These are phyloP conservation scores for Pantherophis guttatus DNA, from an alignment of 2,113 vertebrate genomes.

Conservation along the genomic window DNA sequence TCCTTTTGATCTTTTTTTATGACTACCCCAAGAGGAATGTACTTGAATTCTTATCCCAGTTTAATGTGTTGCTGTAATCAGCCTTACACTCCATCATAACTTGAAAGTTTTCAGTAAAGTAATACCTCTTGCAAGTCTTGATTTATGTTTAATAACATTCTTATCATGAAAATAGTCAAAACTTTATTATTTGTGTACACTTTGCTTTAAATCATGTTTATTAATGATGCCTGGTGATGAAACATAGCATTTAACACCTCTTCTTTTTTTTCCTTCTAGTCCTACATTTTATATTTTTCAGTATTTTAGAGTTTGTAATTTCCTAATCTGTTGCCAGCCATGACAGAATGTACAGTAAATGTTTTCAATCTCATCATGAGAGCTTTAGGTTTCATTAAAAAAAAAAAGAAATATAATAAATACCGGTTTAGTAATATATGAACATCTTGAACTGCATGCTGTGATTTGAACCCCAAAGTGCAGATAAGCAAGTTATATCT, in stretches of 20 bases:
- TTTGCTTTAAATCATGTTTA: slow-evolving; percentile 52
- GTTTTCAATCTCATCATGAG: neutral
- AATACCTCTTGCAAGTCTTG: slow-evolving; percentile 47
- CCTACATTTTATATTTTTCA: slow-evolving; percentile 17
- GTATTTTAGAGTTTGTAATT: slow-evolving; percentile 37
- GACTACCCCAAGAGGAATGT: slow-evolving; percentile 46
- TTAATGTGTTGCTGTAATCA: slow-evolving; percentile 45
- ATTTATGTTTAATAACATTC: slow-evolving; percentile 54
- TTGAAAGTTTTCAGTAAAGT: slow-evolving; percentile 54
- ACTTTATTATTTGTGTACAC: slow-evolving; percentile 52
- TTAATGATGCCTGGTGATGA: slow-evolving; percentile 51
- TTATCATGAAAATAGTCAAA: slow-evolving; percentile 43
- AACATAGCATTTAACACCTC: slow-evolving; percentile 45
- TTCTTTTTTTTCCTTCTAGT: slow-evolving; percentile 19
- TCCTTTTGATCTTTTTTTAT: slow-evolving; percentile 49
- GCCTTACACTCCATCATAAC: slow-evolving; percentile 39
- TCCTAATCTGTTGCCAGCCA: slow-evolving; percentile 21
- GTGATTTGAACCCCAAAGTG: neutral
- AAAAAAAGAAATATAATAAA: neutral
- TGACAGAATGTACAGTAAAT: neutral
- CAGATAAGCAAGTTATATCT: neutral
- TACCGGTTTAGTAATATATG: neutral
- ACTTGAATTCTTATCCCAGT: slow-evolving; percentile 49
- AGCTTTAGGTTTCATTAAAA: neutral
- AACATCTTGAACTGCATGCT: neutral